Conservation (phyloP, 1,140 invertebrate genomes). For the Pygmarrhopalites habei region DNA sequence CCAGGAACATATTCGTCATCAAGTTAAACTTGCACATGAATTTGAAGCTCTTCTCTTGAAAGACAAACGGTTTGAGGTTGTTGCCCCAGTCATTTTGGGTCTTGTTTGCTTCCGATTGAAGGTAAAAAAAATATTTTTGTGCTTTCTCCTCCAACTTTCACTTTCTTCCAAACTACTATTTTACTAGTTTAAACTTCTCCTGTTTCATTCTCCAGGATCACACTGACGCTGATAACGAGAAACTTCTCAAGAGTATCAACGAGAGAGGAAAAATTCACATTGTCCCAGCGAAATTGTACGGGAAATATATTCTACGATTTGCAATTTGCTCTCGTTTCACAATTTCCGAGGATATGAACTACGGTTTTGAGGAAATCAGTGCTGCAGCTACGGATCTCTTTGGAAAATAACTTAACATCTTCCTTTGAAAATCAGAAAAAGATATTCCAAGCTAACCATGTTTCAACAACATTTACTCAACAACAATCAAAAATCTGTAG, state of each 20-base stretch:
- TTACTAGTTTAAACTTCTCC: no score
- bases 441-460: no score
- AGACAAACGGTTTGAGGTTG: conserved; percentile 78
- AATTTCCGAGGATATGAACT: conserved; percentile 70
- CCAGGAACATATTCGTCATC: conserved; percentile 77
- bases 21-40: conserved; percentile 67
- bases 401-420: conserved; percentile 35
- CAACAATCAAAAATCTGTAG: no score
- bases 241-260: conserved; percentile 77
- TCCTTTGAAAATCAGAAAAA: not conserved
- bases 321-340: conserved; percentile 83
- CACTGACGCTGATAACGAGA: conserved; percentile 67
- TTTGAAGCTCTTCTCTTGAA: conserved; percentile 62
- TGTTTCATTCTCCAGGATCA: conserved; percentile 64
- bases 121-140: conserved; percentile 46
- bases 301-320: conserved; percentile 78
- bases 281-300: conserved; percentile 80
- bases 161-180: no score
- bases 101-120: conserved; percentile 91
- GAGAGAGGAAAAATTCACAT: conserved; percentile 86
- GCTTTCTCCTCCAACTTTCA: no score
- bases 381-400: conserved; percentile 58
- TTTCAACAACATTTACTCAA: no score
- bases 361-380: conserved; percentile 79
- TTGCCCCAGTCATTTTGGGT: conserved; percentile 78